phyloP scores from a whole-genome alignment of 2,113 vertebrate genomes.

The Calyptommatus sinebrachiatus region DNA sequence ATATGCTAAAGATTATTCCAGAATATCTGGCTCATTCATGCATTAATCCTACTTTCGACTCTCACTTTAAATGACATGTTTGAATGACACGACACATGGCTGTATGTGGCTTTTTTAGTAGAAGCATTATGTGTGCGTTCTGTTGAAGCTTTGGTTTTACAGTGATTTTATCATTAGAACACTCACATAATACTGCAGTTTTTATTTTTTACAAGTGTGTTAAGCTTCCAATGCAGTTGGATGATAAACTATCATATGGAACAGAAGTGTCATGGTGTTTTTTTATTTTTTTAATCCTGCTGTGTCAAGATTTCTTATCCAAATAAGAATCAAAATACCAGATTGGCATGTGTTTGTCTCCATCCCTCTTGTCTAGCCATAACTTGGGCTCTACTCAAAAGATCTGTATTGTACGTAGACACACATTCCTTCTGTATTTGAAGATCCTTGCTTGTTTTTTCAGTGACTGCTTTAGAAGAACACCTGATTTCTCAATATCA shows the following conservation, averaged over 20 bases:
- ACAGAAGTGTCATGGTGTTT: constrained; percentile 2
- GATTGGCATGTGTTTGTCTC: constrained; percentile 38
- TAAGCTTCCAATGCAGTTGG: constrained; percentile 39
- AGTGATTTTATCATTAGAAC: constrained; percentile 55
- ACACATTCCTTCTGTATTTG: neutral
- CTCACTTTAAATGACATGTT: constrained; percentile 56
- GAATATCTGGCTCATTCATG: constrained; percentile 41
- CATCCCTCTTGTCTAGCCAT: constrained; percentile 10
- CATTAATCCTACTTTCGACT: constrained; percentile 55
- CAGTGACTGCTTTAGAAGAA: neutral
- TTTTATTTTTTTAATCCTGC: constrained; percentile 28
- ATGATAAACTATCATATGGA: constrained; percentile 36
- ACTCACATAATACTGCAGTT: constrained; percentile 49
- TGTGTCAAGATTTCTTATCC: constrained; percentile 20
- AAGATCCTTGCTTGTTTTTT: neutral
- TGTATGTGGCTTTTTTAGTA: constrained; percentile 65
- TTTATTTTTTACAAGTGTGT: constrained; percentile 49
- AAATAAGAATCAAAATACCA: constrained; percentile 32
- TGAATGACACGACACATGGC: constrained; percentile 60
- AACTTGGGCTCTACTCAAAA: neutral
- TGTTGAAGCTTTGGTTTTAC: constrained; percentile 57
- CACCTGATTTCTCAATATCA: neutral
- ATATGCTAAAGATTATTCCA: constrained; percentile 50
- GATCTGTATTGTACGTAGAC: neutral
- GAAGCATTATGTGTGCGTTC: constrained; percentile 51